phyloP scores from a whole-genome alignment of 2,113 vertebrate species.

The Notarius quadriscutis region DNA sequence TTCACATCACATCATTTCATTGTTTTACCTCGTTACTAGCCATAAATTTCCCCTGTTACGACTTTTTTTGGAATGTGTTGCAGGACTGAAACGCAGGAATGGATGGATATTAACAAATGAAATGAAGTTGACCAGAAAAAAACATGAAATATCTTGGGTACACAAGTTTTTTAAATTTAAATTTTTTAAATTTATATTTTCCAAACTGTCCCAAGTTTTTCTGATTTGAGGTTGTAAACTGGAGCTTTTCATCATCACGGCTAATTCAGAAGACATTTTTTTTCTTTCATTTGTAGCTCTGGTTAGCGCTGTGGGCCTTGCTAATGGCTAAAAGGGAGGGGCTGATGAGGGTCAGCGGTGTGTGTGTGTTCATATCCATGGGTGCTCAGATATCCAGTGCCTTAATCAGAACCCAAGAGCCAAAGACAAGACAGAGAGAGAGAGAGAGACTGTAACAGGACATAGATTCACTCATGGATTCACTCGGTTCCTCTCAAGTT shows the following conservation, averaged over 20 bases:
- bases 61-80: too few relatives aligned
- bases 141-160: too few relatives aligned
- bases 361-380: neutral
- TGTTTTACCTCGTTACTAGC: too few relatives aligned
- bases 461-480: conserved; percentile 69
- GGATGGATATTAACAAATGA: too few relatives aligned
- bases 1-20: too few relatives aligned
- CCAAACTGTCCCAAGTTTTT: too few relatives aligned
- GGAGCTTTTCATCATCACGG: neutral
- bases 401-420: neutral
- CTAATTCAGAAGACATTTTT: neutral
- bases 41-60: too few relatives aligned
- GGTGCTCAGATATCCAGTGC: neutral
- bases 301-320: neutral
- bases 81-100: too few relatives aligned
- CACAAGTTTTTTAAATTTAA: too few relatives aligned
- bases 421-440: neutral
- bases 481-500: conserved; percentile 69
- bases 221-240: too few relatives aligned
- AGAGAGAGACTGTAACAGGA: neutral
- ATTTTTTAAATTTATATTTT: too few relatives aligned
- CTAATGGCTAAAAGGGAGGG: conserved; percentile 3
- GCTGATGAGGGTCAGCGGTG: neutral
- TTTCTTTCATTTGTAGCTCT: neutral
- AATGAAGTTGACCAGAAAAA: too few relatives aligned